A percentile compares a stretch with the other conserved stretches of the same genome.
These are phyloP conservation scores for Alviniconcha strummeri DNA, from an alignment of 2,888 invertebrate species.

Conservation along the genomic window DNA sequence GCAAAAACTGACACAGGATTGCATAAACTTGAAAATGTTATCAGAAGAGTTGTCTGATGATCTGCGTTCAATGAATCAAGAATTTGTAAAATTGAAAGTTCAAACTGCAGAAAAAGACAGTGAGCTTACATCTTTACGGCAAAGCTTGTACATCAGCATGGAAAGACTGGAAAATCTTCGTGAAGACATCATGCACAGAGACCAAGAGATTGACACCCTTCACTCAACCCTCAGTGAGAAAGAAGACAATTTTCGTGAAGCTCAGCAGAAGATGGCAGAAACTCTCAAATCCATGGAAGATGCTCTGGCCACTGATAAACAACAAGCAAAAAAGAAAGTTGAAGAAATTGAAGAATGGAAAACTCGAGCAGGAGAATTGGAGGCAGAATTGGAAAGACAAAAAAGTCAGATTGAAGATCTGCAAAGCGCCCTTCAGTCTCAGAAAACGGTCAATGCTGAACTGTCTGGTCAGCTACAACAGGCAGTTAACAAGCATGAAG, in stretches of 20 bases:
- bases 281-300: constrained; percentile 17
- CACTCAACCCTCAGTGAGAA: neutral
- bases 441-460: constrained; percentile 31
- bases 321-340: constrained; percentile 5
- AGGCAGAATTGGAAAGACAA: constrained; percentile 27
- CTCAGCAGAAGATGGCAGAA: constrained; percentile 26
- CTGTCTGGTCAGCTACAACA: constrained; percentile 9
- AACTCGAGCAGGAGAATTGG: constrained; percentile 29
- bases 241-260: constrained; percentile 28
- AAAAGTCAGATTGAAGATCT: constrained; percentile 38
- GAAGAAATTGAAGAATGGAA: constrained; percentile 27
- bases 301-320: neutral
- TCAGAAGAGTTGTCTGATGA: constrained; percentile 12
- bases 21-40: neutral
- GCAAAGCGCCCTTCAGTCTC: constrained; percentile 36
- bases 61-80: constrained; percentile 21
- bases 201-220: constrained; percentile 17
- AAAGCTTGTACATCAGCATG: constrained; percentile 29
- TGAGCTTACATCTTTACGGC: constrained; percentile 20
- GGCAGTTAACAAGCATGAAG: constrained; percentile 7
- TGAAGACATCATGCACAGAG: constrained; percentile 29
- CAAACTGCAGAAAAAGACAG: constrained; percentile 23
- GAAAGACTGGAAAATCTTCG: constrained; percentile 31
- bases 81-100: constrained; percentile 6
- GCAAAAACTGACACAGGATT: constrained; percentile 7